Evolutionary conservation across 2,113 vertebrate genomes (phyloP).

Genomic region (Ovibos moschatus): DNA sequence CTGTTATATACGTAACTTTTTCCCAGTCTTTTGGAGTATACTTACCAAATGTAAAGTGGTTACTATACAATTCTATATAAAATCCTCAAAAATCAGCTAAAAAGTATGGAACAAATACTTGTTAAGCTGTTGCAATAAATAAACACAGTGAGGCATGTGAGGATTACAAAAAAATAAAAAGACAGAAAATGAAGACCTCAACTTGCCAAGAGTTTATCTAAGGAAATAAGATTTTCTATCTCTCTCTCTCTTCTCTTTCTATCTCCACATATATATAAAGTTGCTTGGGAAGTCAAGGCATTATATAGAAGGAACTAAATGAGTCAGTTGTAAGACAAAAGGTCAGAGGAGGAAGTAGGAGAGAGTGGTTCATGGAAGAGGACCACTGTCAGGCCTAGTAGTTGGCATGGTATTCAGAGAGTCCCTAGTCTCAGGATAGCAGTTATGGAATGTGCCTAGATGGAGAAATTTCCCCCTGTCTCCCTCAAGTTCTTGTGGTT

Average conservation of each 20-base stretch:
- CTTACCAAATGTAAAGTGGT: background rate
- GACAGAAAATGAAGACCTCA: background rate
- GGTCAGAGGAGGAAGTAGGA: background rate
- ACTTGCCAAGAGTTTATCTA: background rate
- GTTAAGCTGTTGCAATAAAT: background rate
- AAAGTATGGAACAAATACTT: background rate
- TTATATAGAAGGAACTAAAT: background rate
- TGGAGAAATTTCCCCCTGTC: background rate
- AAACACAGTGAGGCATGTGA: background rate
- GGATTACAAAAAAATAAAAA: background rate
- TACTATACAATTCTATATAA: background rate
- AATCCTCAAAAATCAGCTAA: background rate
- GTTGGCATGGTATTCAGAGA: background rate
- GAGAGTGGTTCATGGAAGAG: background rate
- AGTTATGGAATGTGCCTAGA: background rate
- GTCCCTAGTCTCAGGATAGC: background rate
- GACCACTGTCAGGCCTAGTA: background rate
- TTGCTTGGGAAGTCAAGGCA: background rate
- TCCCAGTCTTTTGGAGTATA: background rate
- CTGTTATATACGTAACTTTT: background rate
- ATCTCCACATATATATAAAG: background rate
- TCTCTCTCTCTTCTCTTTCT: background rate
- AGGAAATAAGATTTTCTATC: background rate
- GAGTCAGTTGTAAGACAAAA: background rate
- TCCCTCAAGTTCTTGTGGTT: background rate